A percentile compares a stretch with the other conserved stretches of the same genome.
Evolutionary conservation across 2,888 invertebrate genomes (phyloP).

Genomic region (Leucoma salicis): DNA sequence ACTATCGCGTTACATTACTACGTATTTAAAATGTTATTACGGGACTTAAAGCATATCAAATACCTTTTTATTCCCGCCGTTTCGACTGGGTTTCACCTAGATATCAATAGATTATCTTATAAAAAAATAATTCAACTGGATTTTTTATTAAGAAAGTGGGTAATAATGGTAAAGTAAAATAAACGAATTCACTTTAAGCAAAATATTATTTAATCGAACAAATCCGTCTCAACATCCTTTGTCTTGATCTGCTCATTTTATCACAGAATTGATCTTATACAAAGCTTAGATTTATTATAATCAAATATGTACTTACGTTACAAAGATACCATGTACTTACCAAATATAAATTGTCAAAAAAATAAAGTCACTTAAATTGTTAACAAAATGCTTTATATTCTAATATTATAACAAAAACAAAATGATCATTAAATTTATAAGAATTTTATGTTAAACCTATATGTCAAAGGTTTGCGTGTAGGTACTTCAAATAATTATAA

Average conservation of each 20-base stretch:
- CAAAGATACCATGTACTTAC: conserved; percentile 2
- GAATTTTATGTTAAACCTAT: conserved; percentile 2
- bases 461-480: no score
- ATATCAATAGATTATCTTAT: no score
- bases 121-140: no score
- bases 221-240: conserved; percentile 2
- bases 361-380: neutral
- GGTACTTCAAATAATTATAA: no score
- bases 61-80: no score
- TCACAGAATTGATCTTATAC: conserved; percentile 35
- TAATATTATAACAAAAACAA: neutral
- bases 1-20: no score
- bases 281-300: conserved; percentile 5
- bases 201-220: conserved; percentile 14
- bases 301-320: neutral
- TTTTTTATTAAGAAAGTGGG: no score
- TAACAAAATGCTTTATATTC: no score
- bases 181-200: neutral
- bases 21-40: no score
- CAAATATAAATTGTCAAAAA: neutral
- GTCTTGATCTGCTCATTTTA: conserved; percentile 26
- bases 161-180: no score
- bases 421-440: neutral
- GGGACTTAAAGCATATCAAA: no score
- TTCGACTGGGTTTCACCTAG: no score